phyloP scores from a whole-genome alignment of 2,888 invertebrate genomes.

The Lacanobia wlatinum region DNA sequence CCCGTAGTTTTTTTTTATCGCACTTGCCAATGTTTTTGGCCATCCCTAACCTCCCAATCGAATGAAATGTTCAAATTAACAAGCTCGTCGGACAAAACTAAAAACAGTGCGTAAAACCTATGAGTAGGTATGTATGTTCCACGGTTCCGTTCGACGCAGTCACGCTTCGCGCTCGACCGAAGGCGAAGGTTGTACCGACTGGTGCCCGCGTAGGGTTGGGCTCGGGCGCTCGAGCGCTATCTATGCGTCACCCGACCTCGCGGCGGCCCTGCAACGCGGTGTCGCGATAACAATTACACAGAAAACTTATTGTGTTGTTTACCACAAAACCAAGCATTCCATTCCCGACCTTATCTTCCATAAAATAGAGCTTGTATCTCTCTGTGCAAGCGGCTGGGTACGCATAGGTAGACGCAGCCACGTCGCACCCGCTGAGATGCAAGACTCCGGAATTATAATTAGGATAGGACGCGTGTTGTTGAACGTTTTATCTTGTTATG shows the following conservation, averaged over 20 bases:
- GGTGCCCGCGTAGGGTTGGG: slow-evolving; percentile 74
- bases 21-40: not conserved
- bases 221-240: slow-evolving; percentile 79
- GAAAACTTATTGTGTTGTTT: slow-evolving; percentile 80
- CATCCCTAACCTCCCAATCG: not conserved
- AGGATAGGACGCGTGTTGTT: slow-evolving; percentile 60
- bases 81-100: slow-evolving; percentile 9
- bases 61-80: not conserved
- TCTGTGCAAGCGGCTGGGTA: slow-evolving; percentile 18
- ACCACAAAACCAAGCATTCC: slow-evolving; percentile 43
- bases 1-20: no score
- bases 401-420: slow-evolving; percentile 60
- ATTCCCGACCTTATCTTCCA: slow-evolving; percentile 49
- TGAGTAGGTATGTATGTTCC: slow-evolving; percentile 8
- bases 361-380: slow-evolving; percentile 15
- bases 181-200: slow-evolving; percentile 68
- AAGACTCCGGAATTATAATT: slow-evolving; percentile 68
- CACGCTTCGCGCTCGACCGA: slow-evolving; percentile 64
- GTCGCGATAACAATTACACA: slow-evolving; percentile 86
- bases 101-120: slow-evolving; percentile 41
- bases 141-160: slow-evolving; percentile 38
- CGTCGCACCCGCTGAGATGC: slow-evolving; percentile 59
- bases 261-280: slow-evolving; percentile 76
- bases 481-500: slow-evolving; percentile 33
- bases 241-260: slow-evolving; percentile 79